Evolutionary conservation across 2,797 vertebrate genomes (phyloP).

Genomic region (Ctenosaura bakeri): DNA sequence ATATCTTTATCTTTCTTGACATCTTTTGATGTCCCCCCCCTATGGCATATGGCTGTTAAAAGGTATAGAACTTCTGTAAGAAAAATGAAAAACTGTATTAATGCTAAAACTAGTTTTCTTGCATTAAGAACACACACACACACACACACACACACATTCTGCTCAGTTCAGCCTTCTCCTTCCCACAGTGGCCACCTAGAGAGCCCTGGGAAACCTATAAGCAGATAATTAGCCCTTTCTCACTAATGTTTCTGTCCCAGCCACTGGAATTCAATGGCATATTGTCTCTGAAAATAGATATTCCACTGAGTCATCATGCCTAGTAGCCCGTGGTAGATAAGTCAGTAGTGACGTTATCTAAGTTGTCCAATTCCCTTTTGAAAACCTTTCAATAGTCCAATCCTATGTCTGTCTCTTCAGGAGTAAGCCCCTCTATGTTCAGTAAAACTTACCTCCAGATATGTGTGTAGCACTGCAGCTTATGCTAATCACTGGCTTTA

Average conservation of each 20-base stretch:
- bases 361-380: neutral
- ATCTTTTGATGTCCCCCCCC: neutral
- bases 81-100: neutral
- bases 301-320: too few relatives aligned
- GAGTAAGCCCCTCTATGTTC: neutral
- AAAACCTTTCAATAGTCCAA: too few relatives aligned
- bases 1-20: neutral
- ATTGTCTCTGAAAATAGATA: too few relatives aligned
- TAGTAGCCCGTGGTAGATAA: neutral
- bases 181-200: neutral
- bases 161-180: neutral
- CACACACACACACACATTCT: too few relatives aligned
- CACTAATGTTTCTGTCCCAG: neutral
- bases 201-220: too few relatives aligned
- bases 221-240: neutral
- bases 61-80: neutral
- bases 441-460: neutral
- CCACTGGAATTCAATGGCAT: too few relatives aligned
- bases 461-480: neutral
- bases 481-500: too few relatives aligned
- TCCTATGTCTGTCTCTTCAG: neutral
- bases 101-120: neutral
- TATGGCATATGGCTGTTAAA: neutral
- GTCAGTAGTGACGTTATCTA: neutral
- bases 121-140: neutral